phyloP scores from a whole-genome alignment of 2,113 vertebrate species.

The Shinisaurus crocodilurus region DNA sequence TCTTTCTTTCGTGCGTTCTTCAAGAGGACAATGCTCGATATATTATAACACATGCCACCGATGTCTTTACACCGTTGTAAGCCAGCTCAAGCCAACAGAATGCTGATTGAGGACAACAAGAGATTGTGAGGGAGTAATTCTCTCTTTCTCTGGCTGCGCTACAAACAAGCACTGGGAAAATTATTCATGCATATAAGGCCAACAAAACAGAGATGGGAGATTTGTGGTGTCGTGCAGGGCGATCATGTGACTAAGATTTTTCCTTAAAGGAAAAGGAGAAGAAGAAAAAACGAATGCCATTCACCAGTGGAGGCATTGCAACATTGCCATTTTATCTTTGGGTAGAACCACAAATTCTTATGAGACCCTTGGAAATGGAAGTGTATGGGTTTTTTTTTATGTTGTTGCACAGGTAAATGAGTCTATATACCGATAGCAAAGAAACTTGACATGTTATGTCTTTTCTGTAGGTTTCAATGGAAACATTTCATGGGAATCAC shows the following conservation, averaged over 20 bases:
- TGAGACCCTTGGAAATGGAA: fast-evolving
- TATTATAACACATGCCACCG: conserved; percentile 93
- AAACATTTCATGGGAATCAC: neutral
- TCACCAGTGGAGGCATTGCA: conserved; percentile 66
- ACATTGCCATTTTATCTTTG: conserved; percentile 65
- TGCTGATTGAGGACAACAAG: conserved; percentile 78
- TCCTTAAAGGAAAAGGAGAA: neutral
- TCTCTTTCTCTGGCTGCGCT: conserved; percentile 67
- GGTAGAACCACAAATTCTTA: conserved; percentile 34
- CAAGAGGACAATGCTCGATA: conserved; percentile 88
- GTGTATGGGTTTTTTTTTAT: conserved; percentile 4
- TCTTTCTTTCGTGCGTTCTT: conserved; percentile 88
- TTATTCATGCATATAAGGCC: conserved; percentile 78
- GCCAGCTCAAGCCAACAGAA: conserved; percentile 85
- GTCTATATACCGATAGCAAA: neutral
- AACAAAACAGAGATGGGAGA: conserved; percentile 75
- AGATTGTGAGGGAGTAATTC: conserved; percentile 71
- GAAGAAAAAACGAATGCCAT: neutral
- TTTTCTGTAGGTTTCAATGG: conserved; percentile 16
- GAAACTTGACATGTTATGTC: neutral
- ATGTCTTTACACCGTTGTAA: conserved; percentile 85
- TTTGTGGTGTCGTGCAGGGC: conserved; percentile 72
- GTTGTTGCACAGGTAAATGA: neutral
- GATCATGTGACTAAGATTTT: conserved; percentile 72
- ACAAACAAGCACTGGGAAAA: conserved; percentile 83